Evolutionary conservation across 2,888 invertebrate species (phyloP).

Genomic region (Oscheius sp.): DNA sequence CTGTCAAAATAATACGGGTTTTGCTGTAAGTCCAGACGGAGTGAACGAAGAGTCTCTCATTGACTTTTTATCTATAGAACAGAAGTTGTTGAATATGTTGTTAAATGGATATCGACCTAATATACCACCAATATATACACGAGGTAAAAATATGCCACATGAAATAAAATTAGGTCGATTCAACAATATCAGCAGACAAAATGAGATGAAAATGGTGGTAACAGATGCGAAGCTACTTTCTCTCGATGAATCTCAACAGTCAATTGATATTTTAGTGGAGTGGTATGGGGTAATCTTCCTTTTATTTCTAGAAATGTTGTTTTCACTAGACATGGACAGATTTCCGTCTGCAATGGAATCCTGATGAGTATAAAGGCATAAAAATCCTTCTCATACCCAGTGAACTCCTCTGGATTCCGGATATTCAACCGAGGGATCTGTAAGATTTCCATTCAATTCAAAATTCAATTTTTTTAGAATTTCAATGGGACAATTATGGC

Average conservation of each 20-base stretch:
- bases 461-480: neutral
- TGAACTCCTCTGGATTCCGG: neutral
- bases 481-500: neutral
- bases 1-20: slow-evolving; percentile 1
- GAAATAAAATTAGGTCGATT: neutral
- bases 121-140: neutral
- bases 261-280: neutral
- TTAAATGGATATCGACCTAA: slow-evolving; percentile 1
- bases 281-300: neutral
- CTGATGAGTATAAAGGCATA: neutral
- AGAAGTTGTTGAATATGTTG: neutral
- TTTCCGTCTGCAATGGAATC: slow-evolving; percentile 12
- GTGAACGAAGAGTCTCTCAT: too few species aligned
- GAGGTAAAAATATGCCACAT: neutral
- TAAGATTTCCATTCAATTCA: neutral
- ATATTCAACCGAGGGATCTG: neutral
- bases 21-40: neutral
- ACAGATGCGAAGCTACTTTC: neutral
- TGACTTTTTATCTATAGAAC: neutral
- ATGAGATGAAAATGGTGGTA: neutral
- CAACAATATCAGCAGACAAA: neutral
- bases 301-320: too few species aligned
- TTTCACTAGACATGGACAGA: neutral
- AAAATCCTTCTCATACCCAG: neutral
- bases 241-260: slow-evolving; percentile 1